Base-by-base conservation (phyloP, 2,888 invertebrate genomes). In the Eupithecia exiguata region DNA sequence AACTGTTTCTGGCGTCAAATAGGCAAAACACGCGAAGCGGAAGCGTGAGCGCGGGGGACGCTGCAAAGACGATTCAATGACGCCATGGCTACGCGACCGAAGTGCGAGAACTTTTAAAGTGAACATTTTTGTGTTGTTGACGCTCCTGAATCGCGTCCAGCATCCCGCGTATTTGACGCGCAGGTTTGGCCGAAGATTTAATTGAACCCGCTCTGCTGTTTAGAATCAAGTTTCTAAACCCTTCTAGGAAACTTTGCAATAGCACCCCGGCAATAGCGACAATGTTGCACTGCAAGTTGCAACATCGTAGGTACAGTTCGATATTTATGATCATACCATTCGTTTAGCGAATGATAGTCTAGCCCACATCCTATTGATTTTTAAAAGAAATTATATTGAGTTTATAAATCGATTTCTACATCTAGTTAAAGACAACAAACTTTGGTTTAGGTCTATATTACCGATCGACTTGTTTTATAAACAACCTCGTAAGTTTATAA, bases 301-400 rank as follows among this genome's bases (percentile, higher is more conserved):
- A 80, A 84, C 84, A 86, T 79, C 81, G 78, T 49, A 49, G n/a
- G n/a, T 49, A n/a, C 53, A 53, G 53, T 58, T 66, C 40, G 1
- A 66, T 66, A 66, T 66, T 66, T 66, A 38, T n/a, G 25, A 65
- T 38, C 40, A 16, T 40, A 66, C 6, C n/a, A 18, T 35, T 35
- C 9, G 58, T 58, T 58, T 5, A 58, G 0, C 25, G 58, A 58
- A 58, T 58, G 25, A 12, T 5, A 14, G 21, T 58, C 21, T 25
- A 21, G 49, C n/a, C 46, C 46, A 46, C 46, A 46, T 46, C 18
- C 49, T 49, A 46, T 46, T 14, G 14, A 18, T 49, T n/a, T n/a
- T n/a, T 49, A 7, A 1, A n/a, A n/a, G n/a, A n/a, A 18, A 2
- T 0, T 49, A 46, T n/a, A 43, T 46, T 46, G 49, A 7, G 21